Evolutionary conservation across 2,797 vertebrate genomes (phyloP).

Genomic region (Bovichtus diacanthus): DNA sequence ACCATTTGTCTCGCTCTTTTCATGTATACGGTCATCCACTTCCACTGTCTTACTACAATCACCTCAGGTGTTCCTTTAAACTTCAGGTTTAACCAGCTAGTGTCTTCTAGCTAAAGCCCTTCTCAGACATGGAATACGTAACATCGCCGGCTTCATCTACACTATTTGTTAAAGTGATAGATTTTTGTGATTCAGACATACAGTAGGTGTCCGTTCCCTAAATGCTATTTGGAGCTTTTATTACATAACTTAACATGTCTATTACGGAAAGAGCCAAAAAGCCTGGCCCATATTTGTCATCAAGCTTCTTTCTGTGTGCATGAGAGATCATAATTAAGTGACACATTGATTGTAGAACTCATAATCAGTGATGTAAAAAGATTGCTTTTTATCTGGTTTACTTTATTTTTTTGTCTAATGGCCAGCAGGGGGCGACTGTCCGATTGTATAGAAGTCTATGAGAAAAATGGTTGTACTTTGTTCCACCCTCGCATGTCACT

Average conservation of each 20-base stretch:
- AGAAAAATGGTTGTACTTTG: too few relatives aligned
- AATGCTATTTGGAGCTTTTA: neutral
- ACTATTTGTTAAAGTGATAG: neutral
- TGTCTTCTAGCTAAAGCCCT: neutral
- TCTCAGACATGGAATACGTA: neutral
- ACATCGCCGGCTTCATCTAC: neutral
- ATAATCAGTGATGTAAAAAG: too few relatives aligned
- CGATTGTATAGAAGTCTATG: too few relatives aligned
- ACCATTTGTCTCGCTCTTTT: neutral
- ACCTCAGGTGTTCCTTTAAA: neutral
- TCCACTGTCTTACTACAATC: neutral
- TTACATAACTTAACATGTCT: too few relatives aligned
- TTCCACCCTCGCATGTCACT: too few relatives aligned
- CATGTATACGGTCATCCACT: neutral
- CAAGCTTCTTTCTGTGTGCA: neutral
- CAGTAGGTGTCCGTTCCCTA: neutral
- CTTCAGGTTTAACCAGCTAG: neutral
- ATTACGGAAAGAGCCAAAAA: too few relatives aligned
- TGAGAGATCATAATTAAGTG: neutral
- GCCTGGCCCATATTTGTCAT: too few relatives aligned
- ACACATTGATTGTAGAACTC: too few relatives aligned
- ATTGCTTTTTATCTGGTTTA: too few relatives aligned
- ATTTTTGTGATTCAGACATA: neutral
- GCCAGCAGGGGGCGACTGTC: too few relatives aligned
- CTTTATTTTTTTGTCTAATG: too few relatives aligned